Evolutionary conservation across 2,113 vertebrate genomes (phyloP).

Genomic region (Naja naja): DNA sequence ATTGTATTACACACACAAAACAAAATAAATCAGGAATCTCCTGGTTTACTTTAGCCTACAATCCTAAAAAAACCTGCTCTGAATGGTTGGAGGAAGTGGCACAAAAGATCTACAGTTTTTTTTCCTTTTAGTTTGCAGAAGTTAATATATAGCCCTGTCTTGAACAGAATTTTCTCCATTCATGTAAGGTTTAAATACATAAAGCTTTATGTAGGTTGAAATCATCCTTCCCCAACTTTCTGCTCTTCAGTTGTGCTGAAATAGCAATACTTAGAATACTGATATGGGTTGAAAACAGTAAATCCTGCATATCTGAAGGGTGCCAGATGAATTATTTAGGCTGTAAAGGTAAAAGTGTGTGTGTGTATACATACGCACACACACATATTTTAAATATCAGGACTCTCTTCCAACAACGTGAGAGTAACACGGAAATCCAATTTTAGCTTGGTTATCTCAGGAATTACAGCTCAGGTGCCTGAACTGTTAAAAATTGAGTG

Average conservation of each 20-base stretch:
- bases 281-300: neutral
- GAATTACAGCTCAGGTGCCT: neutral
- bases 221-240: neutral
- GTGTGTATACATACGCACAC: too few relatives aligned
- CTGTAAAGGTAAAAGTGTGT: neutral
- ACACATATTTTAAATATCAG: neutral
- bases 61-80: neutral
- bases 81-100: neutral
- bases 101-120: neutral
- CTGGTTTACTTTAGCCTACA: neutral
- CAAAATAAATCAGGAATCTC: neutral
- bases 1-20: neutral
- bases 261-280: neutral
- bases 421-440: neutral
- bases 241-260: neutral
- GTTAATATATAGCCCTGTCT: neutral
- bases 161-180: neutral
- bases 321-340: neutral
- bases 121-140: neutral
- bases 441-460: neutral
- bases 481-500: neutral
- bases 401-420: neutral
- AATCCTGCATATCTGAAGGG: neutral
- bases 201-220: neutral
- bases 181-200: neutral